A percentile compares a stretch with the other conserved stretches of the same genome.
phyloP scores from a whole-genome alignment of 2,113 vertebrate species.

The Manacus vitellinus region DNA sequence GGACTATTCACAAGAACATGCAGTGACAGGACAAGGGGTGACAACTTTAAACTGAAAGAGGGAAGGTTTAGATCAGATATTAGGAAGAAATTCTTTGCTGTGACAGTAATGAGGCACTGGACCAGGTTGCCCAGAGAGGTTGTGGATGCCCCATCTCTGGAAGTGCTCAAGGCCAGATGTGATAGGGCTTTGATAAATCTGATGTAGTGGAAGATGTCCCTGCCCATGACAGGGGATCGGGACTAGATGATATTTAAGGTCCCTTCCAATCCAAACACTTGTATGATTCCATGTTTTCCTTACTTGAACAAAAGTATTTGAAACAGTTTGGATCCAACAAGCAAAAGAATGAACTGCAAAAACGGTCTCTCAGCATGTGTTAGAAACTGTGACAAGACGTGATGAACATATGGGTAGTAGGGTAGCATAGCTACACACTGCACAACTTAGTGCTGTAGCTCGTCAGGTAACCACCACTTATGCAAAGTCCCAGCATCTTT shows the following conservation, averaged over 20 bases:
- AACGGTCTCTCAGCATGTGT: fast-evolving
- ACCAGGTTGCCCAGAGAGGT: background rate
- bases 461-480: background rate
- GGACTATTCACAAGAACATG: background rate
- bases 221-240: background rate
- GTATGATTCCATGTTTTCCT: background rate
- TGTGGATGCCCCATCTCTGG: no score
- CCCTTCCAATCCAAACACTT: background rate
- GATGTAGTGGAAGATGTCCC: background rate
- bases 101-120: background rate
- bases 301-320: background rate
- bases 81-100: background rate
- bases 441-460: background rate
- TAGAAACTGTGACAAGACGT: background rate
- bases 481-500: background rate
- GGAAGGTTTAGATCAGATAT: background rate
- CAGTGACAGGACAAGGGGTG: background rate
- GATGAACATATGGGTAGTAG: background rate
- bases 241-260: background rate
- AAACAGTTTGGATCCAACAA: background rate
- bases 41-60: background rate
- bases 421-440: background rate
- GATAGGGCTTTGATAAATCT: background rate
- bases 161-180: background rate
- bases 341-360: background rate